Percentiles rank a stretch among this genome's conserved stretches.
Conservation (phyloP, 2,113 vertebrate species). For the Struthidea cinerea region DNA sequence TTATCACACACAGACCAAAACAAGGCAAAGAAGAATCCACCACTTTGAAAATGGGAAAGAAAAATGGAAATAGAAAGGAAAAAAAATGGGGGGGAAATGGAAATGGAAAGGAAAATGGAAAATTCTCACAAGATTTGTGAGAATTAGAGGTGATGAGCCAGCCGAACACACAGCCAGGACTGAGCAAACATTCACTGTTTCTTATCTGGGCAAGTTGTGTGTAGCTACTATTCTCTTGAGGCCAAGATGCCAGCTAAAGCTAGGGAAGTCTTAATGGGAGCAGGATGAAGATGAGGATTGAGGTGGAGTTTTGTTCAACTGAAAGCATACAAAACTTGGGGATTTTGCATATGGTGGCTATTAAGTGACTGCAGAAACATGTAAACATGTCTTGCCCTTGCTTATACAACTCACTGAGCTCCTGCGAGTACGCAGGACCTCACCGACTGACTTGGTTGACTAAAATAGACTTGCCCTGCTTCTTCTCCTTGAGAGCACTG, state of each 20-base stretch:
- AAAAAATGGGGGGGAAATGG: rapidly evolving
- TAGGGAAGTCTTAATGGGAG: not conserved
- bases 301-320: not conserved
- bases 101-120: not conserved
- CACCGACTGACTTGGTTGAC: not conserved
- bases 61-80: not conserved
- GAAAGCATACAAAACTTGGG: not conserved
- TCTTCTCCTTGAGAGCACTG: not conserved
- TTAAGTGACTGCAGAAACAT: not conserved
- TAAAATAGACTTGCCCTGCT: not conserved
- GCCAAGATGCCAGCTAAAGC: not conserved
- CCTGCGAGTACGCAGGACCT: not conserved
- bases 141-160: not conserved
- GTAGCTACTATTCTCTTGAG: not conserved
- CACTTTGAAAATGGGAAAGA: not conserved
- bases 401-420: not conserved
- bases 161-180: not conserved
- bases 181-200: not conserved
- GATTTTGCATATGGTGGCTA: not conserved
- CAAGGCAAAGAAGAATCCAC: not conserved
- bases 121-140: not conserved
- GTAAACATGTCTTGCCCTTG: not conserved
- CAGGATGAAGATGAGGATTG: not conserved
- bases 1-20: not conserved
- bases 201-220: not conserved